phyloP scores from a whole-genome alignment of 2,113 vertebrate species.

The Equus quagga region DNA sequence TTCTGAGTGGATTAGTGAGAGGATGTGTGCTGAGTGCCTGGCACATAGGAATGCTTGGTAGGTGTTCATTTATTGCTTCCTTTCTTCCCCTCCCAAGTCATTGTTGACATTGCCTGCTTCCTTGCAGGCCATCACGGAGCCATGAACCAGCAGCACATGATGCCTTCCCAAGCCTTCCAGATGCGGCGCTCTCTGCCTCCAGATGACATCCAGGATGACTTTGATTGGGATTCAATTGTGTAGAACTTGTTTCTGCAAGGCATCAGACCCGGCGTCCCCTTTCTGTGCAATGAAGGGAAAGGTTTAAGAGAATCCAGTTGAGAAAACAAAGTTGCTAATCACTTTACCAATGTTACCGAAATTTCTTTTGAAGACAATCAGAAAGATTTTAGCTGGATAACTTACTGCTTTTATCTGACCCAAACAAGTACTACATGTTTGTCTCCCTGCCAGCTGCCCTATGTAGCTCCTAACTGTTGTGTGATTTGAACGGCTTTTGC shows the following conservation, averaged over 20 bases:
- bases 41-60: neutral
- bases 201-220: constrained; percentile 94
- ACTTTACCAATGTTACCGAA: constrained; percentile 83
- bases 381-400: constrained; percentile 89
- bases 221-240: constrained; percentile 97
- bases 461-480: constrained; percentile 87
- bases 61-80: neutral
- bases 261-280: constrained; percentile 67
- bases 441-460: constrained; percentile 86
- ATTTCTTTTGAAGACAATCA: constrained; percentile 96
- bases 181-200: constrained; percentile 91
- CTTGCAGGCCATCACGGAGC: constrained; percentile 92
- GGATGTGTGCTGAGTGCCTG: neutral
- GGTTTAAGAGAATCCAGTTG: constrained; percentile 79
- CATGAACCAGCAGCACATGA: constrained; percentile 95
- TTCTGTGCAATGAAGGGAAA: constrained; percentile 75
- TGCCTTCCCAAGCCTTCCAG: constrained; percentile 91
- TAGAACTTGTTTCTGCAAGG: constrained; percentile 85
- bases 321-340: constrained; percentile 74
- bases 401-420: constrained; percentile 89
- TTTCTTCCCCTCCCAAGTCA: neutral
- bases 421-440: constrained; percentile 86
- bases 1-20: neutral
- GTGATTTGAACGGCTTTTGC: constrained; percentile 91
- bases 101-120: neutral